These are phyloP conservation scores for Drosophila malerkotliana DNA, from an alignment of 1,140 invertebrate species.

Conservation along the genomic window DNA sequence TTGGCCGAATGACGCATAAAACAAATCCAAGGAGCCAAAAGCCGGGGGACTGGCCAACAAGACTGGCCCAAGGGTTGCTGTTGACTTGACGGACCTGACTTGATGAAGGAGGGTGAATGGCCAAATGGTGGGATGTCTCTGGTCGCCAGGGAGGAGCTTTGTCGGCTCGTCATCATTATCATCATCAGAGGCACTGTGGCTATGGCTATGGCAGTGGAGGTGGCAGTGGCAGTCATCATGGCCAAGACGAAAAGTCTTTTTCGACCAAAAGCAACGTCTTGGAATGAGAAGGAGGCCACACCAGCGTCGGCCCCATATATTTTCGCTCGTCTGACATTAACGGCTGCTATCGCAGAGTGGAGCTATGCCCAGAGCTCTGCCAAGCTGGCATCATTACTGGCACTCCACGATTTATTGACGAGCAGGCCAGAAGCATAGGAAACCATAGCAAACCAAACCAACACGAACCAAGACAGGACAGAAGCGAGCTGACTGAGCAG, in stretches of 20 bases:
- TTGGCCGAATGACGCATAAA: slow-evolving; percentile 75
- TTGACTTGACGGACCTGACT: slow-evolving; percentile 67
- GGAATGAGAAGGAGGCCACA: neutral
- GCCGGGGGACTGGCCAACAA: slow-evolving; percentile 4
- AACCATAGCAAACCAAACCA: slow-evolving; percentile 38
- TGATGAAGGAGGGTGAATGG: slow-evolving; percentile 40
- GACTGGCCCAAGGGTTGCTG: slow-evolving; percentile 46
- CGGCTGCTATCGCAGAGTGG: slow-evolving; percentile 80
- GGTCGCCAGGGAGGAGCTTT: slow-evolving; percentile 11
- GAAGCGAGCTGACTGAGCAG: slow-evolving; percentile 39
- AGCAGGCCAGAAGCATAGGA: slow-evolving; percentile 42
- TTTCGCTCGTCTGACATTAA: slow-evolving; percentile 83
- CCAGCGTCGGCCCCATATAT: slow-evolving; percentile 67
- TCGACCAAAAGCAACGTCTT: slow-evolving; percentile 47
- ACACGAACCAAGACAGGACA: slow-evolving; percentile 32
- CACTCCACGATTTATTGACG: slow-evolving; percentile 80
- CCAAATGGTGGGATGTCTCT: slow-evolving; percentile 26
- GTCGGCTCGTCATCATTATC: slow-evolving; percentile 55
- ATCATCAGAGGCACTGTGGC: slow-evolving; percentile 48
- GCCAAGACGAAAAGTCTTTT: slow-evolving; percentile 63
- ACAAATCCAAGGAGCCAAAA: slow-evolving; percentile 63
- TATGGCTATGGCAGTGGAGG: neutral
- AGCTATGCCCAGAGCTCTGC: slow-evolving; percentile 57
- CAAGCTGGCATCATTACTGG: slow-evolving; percentile 79
- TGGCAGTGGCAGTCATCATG: slow-evolving; percentile 43